Percentiles rank a stretch among this genome's conserved stretches.
phyloP scores from a whole-genome alignment of 1,140 invertebrate genomes.

The honey bee (Apis mellifera) region Amel_HAv3.1 CM009944.2:8398501-8399000 shows the following conservation, averaged over 20 bases:
- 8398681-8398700: no score
- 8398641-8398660: constrained; percentile 1
- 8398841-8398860: not conserved
- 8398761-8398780: not conserved
- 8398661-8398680: constrained; percentile 1
- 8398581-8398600: not conserved
- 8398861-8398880: constrained; percentile 22
- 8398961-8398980: not conserved
- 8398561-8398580: not conserved
- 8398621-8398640: constrained; percentile 34
- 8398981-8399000: no score
- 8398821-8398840: constrained; percentile 39
- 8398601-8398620: not conserved
- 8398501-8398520: constrained; percentile 35
- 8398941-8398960: not conserved
- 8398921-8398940: constrained; percentile 43
- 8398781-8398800: constrained; percentile 39
- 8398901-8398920: constrained; percentile 21
- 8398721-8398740: constrained; percentile 17
- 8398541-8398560: constrained; percentile 10
- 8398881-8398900: constrained; percentile 7
- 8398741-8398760: constrained; percentile 33
- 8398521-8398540: constrained; percentile 11
- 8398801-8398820: constrained; percentile 50
- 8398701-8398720: constrained; percentile 11